Conservation (phyloP, 2,797 vertebrate species). For the Chrosomus eos region DNA sequence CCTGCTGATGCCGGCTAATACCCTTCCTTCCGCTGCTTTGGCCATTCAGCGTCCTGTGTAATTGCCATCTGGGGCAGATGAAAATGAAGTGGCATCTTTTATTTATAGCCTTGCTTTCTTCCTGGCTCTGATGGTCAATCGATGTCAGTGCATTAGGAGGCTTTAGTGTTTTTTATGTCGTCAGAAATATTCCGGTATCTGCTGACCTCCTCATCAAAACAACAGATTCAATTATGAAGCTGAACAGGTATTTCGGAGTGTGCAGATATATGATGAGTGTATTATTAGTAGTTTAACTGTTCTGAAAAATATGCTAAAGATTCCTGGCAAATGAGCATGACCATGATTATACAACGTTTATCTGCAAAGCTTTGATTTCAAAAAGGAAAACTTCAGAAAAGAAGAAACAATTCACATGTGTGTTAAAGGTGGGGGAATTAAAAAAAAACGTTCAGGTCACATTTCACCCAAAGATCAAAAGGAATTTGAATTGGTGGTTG, state of each 20-base stretch:
- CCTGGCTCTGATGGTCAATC: constrained; percentile 58
- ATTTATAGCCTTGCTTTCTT: constrained; percentile 60
- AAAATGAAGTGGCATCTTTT: constrained; percentile 58
- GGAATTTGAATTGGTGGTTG: background rate
- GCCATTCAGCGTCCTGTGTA: constrained; percentile 40
- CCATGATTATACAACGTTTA: background rate
- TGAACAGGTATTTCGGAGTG: background rate
- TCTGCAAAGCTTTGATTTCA: background rate
- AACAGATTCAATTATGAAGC: constrained; percentile 11
- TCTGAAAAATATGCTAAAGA: background rate
- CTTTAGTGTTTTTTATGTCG: constrained; percentile 23
- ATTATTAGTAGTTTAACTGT: background rate
- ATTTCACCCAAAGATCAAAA: background rate
- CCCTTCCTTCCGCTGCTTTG: constrained; percentile 12
- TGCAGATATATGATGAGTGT: background rate
- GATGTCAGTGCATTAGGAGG: constrained; percentile 43
- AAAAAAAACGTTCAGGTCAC: background rate
- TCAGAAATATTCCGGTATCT: constrained; percentile 11
- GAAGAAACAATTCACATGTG: background rate
- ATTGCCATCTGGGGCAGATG: constrained; percentile 36
- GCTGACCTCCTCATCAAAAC: constrained; percentile 3
- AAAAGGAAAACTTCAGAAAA: background rate
- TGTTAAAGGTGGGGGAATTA: background rate
- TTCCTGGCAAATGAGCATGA: background rate
- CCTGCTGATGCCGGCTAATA: constrained; percentile 32